These are phyloP conservation scores for Saccostrea echinata DNA, from an alignment of 1,140 invertebrate genomes.

Conservation along the genomic window DNA sequence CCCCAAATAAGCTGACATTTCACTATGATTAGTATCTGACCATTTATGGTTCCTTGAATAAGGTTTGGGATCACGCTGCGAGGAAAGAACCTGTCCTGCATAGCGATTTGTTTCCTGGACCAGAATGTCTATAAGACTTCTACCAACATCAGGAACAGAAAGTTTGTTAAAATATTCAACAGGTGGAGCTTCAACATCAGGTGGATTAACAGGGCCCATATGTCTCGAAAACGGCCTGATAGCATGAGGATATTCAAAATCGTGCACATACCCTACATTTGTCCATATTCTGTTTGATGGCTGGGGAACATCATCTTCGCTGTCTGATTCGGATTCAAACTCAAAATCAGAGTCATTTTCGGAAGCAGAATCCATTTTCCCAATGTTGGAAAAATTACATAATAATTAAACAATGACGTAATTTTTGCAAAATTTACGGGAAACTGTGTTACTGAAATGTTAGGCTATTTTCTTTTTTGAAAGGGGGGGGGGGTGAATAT, in stretches of 20 bases:
- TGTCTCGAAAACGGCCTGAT: background rate
- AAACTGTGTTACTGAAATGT: no score
- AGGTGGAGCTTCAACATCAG: background rate
- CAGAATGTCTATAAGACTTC: background rate
- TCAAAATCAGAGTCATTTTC: no score
- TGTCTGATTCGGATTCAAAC: no score
- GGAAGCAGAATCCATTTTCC: no score
- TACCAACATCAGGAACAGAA: background rate
- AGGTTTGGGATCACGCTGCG: background rate
- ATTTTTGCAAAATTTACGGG: no score
- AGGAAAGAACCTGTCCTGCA: background rate
- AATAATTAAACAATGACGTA: no score
- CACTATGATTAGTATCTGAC: background rate
- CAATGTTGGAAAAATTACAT: no score
- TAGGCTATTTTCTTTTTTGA: no score
- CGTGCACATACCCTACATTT: background rate
- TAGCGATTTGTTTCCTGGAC: background rate
- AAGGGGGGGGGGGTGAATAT: no score
- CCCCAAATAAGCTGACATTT: background rate
- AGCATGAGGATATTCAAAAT: constrained; percentile 1
- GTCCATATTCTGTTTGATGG: background rate
- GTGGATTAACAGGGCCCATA: background rate
- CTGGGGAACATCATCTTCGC: no score
- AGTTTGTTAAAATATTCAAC: background rate
- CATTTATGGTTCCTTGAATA: background rate